phyloP scores from a whole-genome alignment of 2,113 vertebrate genomes.

The Trogon surrucura region DNA sequence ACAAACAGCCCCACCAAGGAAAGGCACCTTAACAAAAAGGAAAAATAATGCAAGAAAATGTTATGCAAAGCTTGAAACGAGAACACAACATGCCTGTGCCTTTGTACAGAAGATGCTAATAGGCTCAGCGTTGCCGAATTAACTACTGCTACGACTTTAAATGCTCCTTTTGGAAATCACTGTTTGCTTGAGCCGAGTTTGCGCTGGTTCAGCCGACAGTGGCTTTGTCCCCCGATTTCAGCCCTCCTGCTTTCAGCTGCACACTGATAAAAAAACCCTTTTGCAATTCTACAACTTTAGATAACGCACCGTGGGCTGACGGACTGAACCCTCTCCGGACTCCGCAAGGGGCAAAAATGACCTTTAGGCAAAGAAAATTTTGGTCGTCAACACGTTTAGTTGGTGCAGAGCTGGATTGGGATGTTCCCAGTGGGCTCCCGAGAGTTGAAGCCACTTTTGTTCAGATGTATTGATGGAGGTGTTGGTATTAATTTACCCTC shows the following conservation, averaged over 20 bases:
- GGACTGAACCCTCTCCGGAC: not conserved
- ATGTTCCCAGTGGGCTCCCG: not conserved
- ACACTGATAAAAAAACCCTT: not conserved
- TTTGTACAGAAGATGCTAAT: not conserved
- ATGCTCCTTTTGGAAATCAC: not conserved
- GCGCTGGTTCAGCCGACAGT: not conserved
- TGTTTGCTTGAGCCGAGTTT: not conserved
- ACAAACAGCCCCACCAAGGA: accelerated
- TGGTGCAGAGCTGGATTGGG: not conserved
- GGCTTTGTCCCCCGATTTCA: not conserved
- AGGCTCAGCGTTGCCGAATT: not conserved
- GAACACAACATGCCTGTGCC: accelerated
- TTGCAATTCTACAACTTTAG: not conserved
- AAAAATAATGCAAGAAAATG: not conserved
- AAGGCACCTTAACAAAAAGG: not conserved
- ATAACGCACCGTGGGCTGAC: not conserved
- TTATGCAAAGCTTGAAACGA: not conserved
- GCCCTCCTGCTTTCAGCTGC: not conserved
- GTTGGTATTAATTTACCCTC: not conserved
- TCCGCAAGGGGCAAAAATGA: not conserved
- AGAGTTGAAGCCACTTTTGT: not conserved
- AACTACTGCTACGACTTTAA: not conserved
- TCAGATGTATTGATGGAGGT: not conserved
- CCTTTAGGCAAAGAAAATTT: not conserved
- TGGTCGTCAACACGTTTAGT: not conserved